Evolutionary conservation across 2,888 invertebrate species (phyloP).

Genomic region (Archaeoteleia sp.): DNA sequence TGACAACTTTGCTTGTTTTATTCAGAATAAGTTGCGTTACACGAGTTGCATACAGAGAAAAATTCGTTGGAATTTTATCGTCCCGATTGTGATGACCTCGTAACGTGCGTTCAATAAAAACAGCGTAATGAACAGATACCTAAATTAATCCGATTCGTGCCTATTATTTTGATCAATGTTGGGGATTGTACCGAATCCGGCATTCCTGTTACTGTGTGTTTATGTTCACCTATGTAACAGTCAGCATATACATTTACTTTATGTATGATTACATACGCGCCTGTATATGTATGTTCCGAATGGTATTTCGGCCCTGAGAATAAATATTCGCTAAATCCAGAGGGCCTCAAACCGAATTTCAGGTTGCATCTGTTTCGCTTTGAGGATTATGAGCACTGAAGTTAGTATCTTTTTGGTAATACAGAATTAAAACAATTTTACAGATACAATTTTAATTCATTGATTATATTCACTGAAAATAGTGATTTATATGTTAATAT

Average conservation of each 20-base stretch:
- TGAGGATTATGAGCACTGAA: slow-evolving; percentile 34
- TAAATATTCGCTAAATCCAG: slow-evolving; percentile 43
- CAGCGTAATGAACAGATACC: slow-evolving; percentile 45
- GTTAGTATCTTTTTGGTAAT: slow-evolving; percentile 38
- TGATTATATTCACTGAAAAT: too few relatives aligned
- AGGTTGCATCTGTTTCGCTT: slow-evolving; percentile 36
- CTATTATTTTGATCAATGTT: slow-evolving; percentile 48
- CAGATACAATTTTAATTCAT: slow-evolving; percentile 26
- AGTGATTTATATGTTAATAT: too few relatives aligned
- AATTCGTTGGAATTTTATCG: slow-evolving; percentile 30
- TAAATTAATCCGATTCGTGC: slow-evolving; percentile 51
- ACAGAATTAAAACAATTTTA: slow-evolving; percentile 19
- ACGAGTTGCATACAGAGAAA: slow-evolving; percentile 38
- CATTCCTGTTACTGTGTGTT: slow-evolving; percentile 11
- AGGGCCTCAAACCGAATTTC: slow-evolving; percentile 31
- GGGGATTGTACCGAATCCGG: slow-evolving; percentile 27
- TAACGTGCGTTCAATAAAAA: slow-evolving; percentile 48
- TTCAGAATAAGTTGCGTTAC: slow-evolving; percentile 22
- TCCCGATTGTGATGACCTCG: slow-evolving; percentile 37
- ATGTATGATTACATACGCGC: slow-evolving; percentile 9
- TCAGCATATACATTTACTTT: slow-evolving; percentile 7
- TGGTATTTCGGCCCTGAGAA: slow-evolving; percentile 26
- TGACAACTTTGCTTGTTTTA: slow-evolving; percentile 37
- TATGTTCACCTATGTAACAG: slow-evolving; percentile 9
- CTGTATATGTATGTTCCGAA: background rate